phyloP scores from a whole-genome alignment of 2,113 vertebrate species.

The Sceloporus undulatus region DNA sequence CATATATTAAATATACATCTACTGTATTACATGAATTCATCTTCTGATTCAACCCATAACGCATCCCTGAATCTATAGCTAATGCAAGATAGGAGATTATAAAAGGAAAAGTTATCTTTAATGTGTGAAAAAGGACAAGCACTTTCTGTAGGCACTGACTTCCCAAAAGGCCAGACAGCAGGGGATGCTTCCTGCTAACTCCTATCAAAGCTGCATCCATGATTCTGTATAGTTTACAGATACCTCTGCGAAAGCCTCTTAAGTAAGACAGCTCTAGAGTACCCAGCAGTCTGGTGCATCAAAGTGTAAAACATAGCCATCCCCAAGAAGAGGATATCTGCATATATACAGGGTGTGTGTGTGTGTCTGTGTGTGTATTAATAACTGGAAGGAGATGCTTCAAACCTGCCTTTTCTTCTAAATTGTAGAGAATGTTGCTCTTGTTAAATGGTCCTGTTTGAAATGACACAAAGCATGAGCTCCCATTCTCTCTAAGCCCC shows the following conservation, averaged over 20 bases:
- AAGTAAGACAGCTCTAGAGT: neutral
- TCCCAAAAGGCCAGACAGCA: neutral
- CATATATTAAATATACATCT: neutral
- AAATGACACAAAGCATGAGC: neutral
- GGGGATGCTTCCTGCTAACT: neutral
- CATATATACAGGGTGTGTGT: neutral
- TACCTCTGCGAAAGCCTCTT: neutral
- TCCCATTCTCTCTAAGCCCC: neutral
- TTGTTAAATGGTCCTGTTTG: neutral
- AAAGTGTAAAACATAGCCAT: neutral
- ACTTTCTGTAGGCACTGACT: constrained; percentile 13
- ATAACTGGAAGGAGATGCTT: neutral
- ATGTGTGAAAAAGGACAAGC: neutral
- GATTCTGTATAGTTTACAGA: neutral
- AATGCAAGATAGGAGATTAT: neutral
- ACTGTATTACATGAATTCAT: constrained; percentile 10
- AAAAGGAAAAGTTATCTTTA: neutral
- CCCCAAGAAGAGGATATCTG: neutral
- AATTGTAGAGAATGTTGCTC: neutral
- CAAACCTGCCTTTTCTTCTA: neutral
- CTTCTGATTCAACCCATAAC: neutral
- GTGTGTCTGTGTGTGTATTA: neutral
- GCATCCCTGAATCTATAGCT: constrained; percentile 26
- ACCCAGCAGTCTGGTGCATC: neutral
- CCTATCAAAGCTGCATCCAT: constrained; percentile 38